phyloP scores from a whole-genome alignment of 1,140 invertebrate species.

The Dufourea novaeangliae region DNA sequence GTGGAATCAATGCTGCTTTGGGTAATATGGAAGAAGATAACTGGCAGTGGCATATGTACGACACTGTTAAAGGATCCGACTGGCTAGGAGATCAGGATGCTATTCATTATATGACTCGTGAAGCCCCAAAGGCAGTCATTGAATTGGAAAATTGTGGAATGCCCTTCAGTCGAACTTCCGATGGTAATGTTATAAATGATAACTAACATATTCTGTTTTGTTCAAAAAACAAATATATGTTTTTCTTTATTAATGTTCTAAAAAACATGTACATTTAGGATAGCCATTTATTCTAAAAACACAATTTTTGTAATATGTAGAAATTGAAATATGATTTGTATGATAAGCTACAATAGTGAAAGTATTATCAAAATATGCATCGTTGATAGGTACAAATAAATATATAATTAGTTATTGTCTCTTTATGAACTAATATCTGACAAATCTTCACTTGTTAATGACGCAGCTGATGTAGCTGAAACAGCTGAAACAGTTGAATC shows the following conservation, averaged over 20 bases:
- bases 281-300: neutral
- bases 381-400: neutral
- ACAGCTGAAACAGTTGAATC: slow-evolving; percentile 29
- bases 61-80: slow-evolving; percentile 99
- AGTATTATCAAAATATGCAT: neutral
- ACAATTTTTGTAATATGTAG: neutral
- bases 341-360: neutral
- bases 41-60: slow-evolving; percentile 99
- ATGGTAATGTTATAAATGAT: slow-evolving; percentile 80
- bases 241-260: no score
- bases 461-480: slow-evolving; percentile 24
- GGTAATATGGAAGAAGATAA: slow-evolving; percentile 92
- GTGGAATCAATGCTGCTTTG: slow-evolving; percentile 97
- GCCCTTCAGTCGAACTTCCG: slow-evolving; percentile 97
- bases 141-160: slow-evolving; percentile 99
- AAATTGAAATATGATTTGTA: neutral
- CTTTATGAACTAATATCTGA: slow-evolving; percentile 42
- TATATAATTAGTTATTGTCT: neutral
- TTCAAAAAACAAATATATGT: neutral
- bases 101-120: slow-evolving; percentile 99
- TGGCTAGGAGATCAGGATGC: slow-evolving; percentile 99
- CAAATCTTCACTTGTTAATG: slow-evolving; percentile 40
- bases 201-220: neutral
- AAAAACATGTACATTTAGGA: neutral
- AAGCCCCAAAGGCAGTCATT: slow-evolving; percentile 98